Evolutionary conservation across 2,888 invertebrate genomes (phyloP).

Genomic region (Polydrusus tereticollis): DNA sequence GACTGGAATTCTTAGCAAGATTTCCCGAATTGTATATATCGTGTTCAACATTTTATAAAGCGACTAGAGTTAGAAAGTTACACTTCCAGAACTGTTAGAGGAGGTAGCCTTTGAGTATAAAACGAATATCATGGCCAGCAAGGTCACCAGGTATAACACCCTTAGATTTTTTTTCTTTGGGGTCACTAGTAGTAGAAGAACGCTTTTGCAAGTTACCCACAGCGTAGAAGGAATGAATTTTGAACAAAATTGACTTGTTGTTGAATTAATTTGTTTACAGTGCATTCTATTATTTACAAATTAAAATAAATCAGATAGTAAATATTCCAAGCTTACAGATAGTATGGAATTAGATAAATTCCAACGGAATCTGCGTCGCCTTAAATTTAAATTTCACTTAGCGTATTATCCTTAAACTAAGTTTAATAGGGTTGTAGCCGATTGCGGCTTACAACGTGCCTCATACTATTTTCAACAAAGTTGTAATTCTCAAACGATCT

Average conservation of each 20-base stretch:
- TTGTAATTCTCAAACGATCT: slow-evolving; percentile 41
- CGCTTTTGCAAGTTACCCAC: too few relatives aligned
- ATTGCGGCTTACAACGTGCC: slow-evolving; percentile 35
- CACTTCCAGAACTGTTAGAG: too few relatives aligned
- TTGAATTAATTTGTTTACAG: background rate
- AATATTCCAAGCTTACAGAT: background rate
- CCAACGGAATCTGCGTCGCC: slow-evolving; percentile 12
- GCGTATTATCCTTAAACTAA: slow-evolving; percentile 33
- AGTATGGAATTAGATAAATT: background rate
- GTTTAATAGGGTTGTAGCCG: slow-evolving; percentile 33
- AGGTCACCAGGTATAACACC: too few relatives aligned
- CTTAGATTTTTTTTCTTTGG: too few relatives aligned
- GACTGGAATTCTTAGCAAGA: too few relatives aligned
- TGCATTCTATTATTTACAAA: background rate
- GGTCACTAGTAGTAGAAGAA: too few relatives aligned
- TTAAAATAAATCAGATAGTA: background rate
- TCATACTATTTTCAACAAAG: slow-evolving; percentile 41
- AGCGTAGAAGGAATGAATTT: too few relatives aligned
- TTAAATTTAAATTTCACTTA: slow-evolving; percentile 29
- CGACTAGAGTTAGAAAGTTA: too few relatives aligned
- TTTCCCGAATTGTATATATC: too few relatives aligned
- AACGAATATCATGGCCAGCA: too few relatives aligned
- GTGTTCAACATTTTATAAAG: too few relatives aligned
- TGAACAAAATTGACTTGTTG: background rate
- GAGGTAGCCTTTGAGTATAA: too few relatives aligned